Evolutionary conservation across 2,113 vertebrate genomes (phyloP).

Genomic region (Camelus bactrianus): DNA sequence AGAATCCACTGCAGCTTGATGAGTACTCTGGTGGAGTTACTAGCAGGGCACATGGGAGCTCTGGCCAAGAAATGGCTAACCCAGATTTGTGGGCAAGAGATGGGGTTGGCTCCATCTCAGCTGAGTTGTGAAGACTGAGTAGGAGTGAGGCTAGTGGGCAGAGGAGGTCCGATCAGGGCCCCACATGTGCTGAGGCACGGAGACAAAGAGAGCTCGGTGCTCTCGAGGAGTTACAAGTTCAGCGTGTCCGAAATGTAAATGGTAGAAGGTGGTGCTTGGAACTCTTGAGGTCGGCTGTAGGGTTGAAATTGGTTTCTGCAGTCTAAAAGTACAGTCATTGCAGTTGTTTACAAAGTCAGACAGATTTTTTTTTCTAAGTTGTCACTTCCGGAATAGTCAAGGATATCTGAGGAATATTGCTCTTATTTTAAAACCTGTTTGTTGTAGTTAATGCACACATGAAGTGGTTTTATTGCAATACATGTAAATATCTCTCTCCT

Average conservation of each 20-base stretch:
- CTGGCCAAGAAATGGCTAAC: background rate
- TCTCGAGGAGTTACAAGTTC: background rate
- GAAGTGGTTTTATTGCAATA: background rate
- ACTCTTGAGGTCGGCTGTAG: background rate
- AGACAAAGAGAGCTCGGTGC: background rate
- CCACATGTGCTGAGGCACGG: background rate
- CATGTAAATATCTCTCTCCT: background rate
- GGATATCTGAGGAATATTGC: background rate
- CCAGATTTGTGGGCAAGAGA: background rate
- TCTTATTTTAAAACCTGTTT: conserved; percentile 31
- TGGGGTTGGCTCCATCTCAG: background rate
- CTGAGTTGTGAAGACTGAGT: background rate
- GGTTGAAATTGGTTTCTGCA: background rate
- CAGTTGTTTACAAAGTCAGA: background rate
- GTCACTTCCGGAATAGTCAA: conserved; percentile 11
- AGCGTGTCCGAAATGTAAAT: background rate
- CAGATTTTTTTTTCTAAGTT: background rate
- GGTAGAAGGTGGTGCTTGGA: background rate
- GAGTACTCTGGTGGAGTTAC: background rate
- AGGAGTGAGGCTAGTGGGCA: background rate
- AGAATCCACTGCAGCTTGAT: background rate
- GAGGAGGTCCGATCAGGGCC: background rate
- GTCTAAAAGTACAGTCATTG: background rate
- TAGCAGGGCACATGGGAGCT: background rate
- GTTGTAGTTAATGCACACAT: background rate